phyloP scores from a whole-genome alignment of 2,797 vertebrate genomes.

The Arremon brunneinucha region DNA sequence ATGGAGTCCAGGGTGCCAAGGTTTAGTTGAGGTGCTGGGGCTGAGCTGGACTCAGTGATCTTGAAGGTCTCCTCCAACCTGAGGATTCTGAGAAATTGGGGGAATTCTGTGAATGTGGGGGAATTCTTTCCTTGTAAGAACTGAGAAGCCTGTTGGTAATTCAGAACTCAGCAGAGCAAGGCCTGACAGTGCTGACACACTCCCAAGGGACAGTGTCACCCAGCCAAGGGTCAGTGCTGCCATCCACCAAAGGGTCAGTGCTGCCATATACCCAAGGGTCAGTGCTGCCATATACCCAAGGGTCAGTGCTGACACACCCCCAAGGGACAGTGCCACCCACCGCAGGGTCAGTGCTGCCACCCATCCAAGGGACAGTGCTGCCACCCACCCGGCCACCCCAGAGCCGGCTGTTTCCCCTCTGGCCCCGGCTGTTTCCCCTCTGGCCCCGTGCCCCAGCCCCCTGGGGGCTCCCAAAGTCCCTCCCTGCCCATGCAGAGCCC shows the following conservation, averaged over 20 bases:
- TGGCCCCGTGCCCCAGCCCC: neutral
- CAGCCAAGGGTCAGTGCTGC: too few species aligned
- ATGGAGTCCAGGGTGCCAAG: neutral
- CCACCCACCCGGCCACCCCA: neutral
- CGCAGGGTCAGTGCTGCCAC: too few species aligned
- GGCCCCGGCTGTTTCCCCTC: rapidly evolving
- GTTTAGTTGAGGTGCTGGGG: neutral
- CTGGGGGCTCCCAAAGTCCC: neutral
- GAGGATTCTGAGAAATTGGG: neutral
- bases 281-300: too few species aligned
- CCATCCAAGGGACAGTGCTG: rapidly evolving
- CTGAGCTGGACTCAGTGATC: neutral
- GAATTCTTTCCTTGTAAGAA: neutral
- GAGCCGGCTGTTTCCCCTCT: neutral
- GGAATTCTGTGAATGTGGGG: neutral
- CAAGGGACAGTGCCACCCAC: too few species aligned
- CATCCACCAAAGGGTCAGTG: neutral
- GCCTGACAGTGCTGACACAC: neutral
- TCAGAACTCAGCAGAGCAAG: neutral
- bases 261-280: too few species aligned
- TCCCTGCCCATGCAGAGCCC: rapidly evolving
- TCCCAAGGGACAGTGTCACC: too few species aligned
- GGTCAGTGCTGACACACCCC: too few species aligned
- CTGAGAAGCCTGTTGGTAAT: neutral
- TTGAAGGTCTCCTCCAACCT: neutral